phyloP scores from a whole-genome alignment of 2,113 vertebrate species.

The Catharus minimus region DNA sequence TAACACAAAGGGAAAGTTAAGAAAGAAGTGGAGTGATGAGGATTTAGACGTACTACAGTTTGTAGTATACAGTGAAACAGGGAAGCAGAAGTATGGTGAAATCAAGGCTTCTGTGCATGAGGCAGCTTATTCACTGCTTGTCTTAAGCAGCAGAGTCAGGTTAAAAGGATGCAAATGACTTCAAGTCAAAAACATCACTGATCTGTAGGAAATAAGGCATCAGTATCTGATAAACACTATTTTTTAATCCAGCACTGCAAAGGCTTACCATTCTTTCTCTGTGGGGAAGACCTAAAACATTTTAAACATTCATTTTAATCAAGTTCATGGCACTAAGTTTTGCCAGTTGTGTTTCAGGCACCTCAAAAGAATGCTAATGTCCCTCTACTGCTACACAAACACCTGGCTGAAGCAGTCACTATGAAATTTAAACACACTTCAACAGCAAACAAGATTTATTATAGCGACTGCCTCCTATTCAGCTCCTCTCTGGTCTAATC shows the following conservation, averaged over 20 bases:
- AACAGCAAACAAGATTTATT: background rate
- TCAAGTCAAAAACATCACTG: background rate
- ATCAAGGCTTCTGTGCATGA: background rate
- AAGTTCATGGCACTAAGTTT: background rate
- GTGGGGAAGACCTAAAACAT: background rate
- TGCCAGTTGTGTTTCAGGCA: background rate
- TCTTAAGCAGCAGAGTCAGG: background rate
- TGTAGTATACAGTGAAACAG: rapidly evolving
- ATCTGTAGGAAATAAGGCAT: background rate
- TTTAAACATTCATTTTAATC: background rate
- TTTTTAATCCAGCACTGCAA: background rate
- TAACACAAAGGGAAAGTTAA: background rate
- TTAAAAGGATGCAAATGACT: background rate
- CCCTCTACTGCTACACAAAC: background rate
- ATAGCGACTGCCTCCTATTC: background rate
- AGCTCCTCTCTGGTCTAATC: background rate
- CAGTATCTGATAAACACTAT: background rate
- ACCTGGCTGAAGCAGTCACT: background rate
- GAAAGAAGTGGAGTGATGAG: background rate
- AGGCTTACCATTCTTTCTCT: background rate
- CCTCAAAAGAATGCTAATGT: background rate
- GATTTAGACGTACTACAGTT: background rate
- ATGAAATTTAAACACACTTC: background rate
- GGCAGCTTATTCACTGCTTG: background rate
- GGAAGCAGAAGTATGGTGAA: background rate